A percentile compares a stretch with the other conserved stretches of the same genome.
Conservation (phyloP, 2,113 vertebrate species). For the Oxygymnocypris stewartii region DNA sequence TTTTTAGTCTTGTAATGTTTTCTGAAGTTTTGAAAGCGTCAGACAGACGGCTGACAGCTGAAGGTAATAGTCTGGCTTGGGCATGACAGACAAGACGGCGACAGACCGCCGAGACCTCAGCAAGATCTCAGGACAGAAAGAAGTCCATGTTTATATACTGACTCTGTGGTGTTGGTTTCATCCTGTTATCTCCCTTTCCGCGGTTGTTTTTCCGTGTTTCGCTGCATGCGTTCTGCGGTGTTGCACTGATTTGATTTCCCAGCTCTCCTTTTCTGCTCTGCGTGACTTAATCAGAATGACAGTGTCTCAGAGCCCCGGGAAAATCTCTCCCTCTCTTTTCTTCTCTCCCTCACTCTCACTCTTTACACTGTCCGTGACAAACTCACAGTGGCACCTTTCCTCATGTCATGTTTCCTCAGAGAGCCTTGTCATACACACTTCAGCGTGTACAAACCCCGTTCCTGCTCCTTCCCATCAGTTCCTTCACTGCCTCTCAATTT, state of each 20-base stretch:
- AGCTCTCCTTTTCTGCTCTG: slow-evolving; percentile 73
- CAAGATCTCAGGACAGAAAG: slow-evolving; percentile 37
- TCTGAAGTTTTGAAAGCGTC: slow-evolving; percentile 70
- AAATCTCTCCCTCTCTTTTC: slow-evolving; percentile 70
- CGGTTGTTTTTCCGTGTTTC: slow-evolving; percentile 32
- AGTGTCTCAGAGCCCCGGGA: slow-evolving; percentile 83
- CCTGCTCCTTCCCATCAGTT: background rate
- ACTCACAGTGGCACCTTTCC: slow-evolving; percentile 84
- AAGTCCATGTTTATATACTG: slow-evolving; percentile 59
- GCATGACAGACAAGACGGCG: slow-evolving; percentile 47
- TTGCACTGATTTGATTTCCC: slow-evolving; percentile 72
- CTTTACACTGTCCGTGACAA: slow-evolving; percentile 80
- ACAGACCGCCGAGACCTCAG: slow-evolving; percentile 55
- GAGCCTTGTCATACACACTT: slow-evolving; percentile 55
- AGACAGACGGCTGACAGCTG: slow-evolving; percentile 69
- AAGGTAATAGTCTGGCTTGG: slow-evolving; percentile 52
- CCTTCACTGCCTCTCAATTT: background rate
- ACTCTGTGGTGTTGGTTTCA: slow-evolving; percentile 43
- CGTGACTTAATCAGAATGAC: slow-evolving; percentile 89
- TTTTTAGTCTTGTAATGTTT: slow-evolving; percentile 72
- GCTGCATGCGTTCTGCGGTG: slow-evolving; percentile 57
- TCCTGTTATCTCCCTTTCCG: slow-evolving; percentile 46
- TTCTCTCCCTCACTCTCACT: slow-evolving; percentile 69
- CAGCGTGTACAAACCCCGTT: slow-evolving; percentile 49
- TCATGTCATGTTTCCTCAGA: slow-evolving; percentile 68